phyloP scores from a whole-genome alignment of 2,113 vertebrate species.

The Chaetura pelagica region DNA sequence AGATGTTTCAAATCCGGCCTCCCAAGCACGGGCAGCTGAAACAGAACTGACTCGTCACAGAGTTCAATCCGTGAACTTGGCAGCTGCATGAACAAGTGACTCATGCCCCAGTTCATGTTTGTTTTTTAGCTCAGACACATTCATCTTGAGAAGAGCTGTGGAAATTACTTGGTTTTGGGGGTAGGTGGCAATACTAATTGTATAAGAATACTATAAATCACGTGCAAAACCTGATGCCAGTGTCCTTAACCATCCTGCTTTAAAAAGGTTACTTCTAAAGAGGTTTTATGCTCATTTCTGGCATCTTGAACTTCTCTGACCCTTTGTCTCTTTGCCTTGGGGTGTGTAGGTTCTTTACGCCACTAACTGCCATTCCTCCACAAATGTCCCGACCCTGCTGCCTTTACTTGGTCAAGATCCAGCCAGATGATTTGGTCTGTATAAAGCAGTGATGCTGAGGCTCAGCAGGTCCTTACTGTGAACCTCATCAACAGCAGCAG shows the following conservation, averaged over 20 bases:
- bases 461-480: neutral
- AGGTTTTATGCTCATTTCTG: slow-evolving; percentile 14
- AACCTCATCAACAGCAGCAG: neutral
- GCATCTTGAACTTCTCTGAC: slow-evolving; percentile 35
- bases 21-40: neutral
- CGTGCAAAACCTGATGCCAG: neutral
- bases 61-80: slow-evolving; percentile 28
- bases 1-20: neutral
- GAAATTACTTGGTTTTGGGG: slow-evolving; percentile 10
- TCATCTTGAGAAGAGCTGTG: slow-evolving; percentile 26
- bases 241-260: neutral
- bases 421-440: neutral
- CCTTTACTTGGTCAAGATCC: neutral
- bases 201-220: slow-evolving; percentile 26
- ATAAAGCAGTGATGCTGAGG: neutral
- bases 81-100: slow-evolving; percentile 40
- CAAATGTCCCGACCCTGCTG: neutral
- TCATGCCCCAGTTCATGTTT: slow-evolving; percentile 18
- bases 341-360: neutral
- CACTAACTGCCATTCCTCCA: neutral
- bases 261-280: slow-evolving; percentile 11
- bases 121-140: slow-evolving; percentile 48
- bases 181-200: neutral
- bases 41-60: neutral
- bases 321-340: neutral